These are phyloP conservation scores for Gallinago nigripennis DNA, from an alignment of 2,797 vertebrate genomes.

Conservation along the genomic window DNA sequence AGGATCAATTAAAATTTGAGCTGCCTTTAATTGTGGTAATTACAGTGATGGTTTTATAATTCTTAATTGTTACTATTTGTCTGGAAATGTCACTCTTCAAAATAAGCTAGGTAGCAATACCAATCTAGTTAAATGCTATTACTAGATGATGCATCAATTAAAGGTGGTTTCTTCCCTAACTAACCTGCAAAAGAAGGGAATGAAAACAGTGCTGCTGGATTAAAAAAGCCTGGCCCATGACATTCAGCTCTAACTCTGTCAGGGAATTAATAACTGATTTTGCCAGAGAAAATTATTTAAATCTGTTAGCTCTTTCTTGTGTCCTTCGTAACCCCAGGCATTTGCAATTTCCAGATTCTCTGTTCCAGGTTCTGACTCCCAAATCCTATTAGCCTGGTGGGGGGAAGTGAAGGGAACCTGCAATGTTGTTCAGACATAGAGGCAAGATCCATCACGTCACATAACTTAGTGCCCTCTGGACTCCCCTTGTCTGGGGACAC, in stretches of 20 bases:
- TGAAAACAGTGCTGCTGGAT: not conserved
- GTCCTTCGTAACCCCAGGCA: not conserved
- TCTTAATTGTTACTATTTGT: not conserved
- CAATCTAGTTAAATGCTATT: not conserved
- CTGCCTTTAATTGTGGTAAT: not conserved
- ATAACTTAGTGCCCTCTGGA: not conserved
- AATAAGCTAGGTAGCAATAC: not conserved
- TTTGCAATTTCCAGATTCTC: not conserved
- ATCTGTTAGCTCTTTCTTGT: not conserved
- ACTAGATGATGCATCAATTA: not conserved
- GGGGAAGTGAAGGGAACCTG: not conserved
- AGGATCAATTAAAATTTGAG: not conserved
- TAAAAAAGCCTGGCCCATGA: not conserved
- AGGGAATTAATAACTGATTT: not conserved
- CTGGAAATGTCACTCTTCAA: not conserved
- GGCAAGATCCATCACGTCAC: not conserved
- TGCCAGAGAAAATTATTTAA: not conserved
- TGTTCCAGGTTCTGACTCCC: not conserved
- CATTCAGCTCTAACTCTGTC: not conserved
- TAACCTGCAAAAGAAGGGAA: not conserved
- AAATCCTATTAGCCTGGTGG: not conserved
- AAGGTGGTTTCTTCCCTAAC: not conserved
- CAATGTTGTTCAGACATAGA: accelerated
- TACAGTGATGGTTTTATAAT: not conserved
- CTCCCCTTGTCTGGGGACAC: not conserved